Base-by-base conservation (phyloP, 2,888 invertebrate species). In the Altica lythri region DNA sequence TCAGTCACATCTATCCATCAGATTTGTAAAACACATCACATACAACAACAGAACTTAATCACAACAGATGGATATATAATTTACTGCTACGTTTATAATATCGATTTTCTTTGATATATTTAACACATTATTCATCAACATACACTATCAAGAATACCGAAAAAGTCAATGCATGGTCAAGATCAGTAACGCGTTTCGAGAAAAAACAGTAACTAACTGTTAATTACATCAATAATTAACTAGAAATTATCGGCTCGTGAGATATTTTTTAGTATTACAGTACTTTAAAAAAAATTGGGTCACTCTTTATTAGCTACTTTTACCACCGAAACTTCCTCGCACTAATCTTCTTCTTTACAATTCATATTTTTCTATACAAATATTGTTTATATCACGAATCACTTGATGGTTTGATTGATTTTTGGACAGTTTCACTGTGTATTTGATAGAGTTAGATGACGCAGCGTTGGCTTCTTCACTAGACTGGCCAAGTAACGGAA, bases 401-500 rank as follows among this genome's bases (percentile, higher is more conserved):
- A 10, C 6, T 30, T 8, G 22, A 44, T 13, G 40, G 2, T 19
- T 34, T 22, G 17, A 35, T 22, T 19, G 18, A 27, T 37, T n/a
- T 25, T 13, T 40, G 34, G 12, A 9, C 27, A 19, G 35, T 53
- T 53, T 53, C 53, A 43, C 48, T 48, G 30, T 43, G 35, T 35
- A 42, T 37, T 40, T 43, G 30, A 10, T 35, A 40, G 25, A 47
- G 25, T n/a, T 40, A 12, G 49, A 49, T 49, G 49, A 42, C 42
- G 49, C 30, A 49, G 49, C 42, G 49, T 32, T 49, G 49, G 49
- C 64, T 63, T 63, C 56, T 48, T 54, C 59, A 56, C 60, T 62
- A 59, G 61, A 64, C 62, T 67, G 67, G 65, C 59, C 63, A 62
- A 61, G 53, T 67, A 67, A 67, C 67, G 67, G 67, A 53, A 67